Base-by-base conservation (phyloP, 2,888 invertebrate genomes). In the Atethmia centrago region DNA sequence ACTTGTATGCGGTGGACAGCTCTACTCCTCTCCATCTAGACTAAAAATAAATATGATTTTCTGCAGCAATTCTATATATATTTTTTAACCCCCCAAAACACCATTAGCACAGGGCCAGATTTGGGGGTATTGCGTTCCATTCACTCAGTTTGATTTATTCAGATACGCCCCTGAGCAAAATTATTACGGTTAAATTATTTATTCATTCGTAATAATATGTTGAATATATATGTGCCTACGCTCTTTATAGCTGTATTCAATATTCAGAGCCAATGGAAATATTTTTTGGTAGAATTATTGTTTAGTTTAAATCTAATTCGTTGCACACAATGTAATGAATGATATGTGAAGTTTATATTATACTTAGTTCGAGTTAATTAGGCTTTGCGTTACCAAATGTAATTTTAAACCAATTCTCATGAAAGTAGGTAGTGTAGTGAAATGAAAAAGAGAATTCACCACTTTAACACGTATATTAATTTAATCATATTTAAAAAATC, bases 31-130 rank as follows among this genome's bases (percentile, higher is more conserved):
- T 28, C n/a, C n/a, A 45, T 14, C 19, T 21, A 19, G 8, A n/a
- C 8, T 31, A 31, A 42, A 31, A 45, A 5, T 3, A 16, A 65
- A 16, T 16, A 21, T 0, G 19, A 12, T 21, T 21, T 16, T 42
- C 10, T 25, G 14, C 14, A 47, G 16, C 53, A 45, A 40, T 49
- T 25, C 14, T 83, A 88, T 85, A 88, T 86, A 86, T 88, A 85
- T 88, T 87, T 91, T 92, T 91, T 85, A 89, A 89, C 88, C 88
- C 85, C n/a, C n/a, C n/a, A n/a, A n/a, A n/a, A n/a, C n/a, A 90
- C 90, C 91, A 90, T 90, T 90, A 90, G 88, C 89, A 89, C 85
- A 85, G 72, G 45, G 47, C 40, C 71, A 59, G 19, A 84, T 77
- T 82, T 76, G 79, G 83, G 81, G 66, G 77, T 80, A 80, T 81